phyloP scores from a whole-genome alignment of 2,888 invertebrate genomes.

The Herminia tarsipennalis region DNA sequence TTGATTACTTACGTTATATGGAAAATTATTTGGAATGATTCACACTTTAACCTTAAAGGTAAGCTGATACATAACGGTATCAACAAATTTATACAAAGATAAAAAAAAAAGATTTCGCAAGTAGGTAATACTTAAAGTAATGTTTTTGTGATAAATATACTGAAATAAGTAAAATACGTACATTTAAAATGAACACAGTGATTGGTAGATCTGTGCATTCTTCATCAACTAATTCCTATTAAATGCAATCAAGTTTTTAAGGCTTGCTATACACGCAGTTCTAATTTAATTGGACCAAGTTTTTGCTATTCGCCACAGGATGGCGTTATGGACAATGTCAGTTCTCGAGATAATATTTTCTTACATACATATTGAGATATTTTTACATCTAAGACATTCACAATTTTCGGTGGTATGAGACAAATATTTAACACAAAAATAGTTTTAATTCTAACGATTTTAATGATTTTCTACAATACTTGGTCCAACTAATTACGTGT shows the following conservation, averaged over 20 bases:
- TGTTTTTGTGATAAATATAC: slow-evolving; percentile 42
- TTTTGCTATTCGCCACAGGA: slow-evolving; percentile 7
- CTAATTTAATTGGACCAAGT: slow-evolving; percentile 12
- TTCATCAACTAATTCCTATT: slow-evolving; percentile 52
- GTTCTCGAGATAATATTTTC: too few relatives aligned
- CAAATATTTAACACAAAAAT: too few relatives aligned
- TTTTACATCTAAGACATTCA: slow-evolving; percentile 30
- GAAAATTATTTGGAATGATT: slow-evolving; percentile 3
- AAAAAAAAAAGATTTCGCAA: slow-evolving; percentile 24
- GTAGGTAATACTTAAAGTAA: slow-evolving; percentile 30
- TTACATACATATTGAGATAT: background rate
- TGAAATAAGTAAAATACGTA: slow-evolving; percentile 38
- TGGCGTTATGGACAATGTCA: slow-evolving; percentile 7
- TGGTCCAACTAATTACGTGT: slow-evolving; percentile 20
- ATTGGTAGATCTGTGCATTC: slow-evolving; percentile 68
- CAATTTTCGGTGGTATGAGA: slow-evolving; percentile 34
- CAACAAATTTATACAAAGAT: slow-evolving; percentile 30
- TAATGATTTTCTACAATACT: slow-evolving; percentile 8
- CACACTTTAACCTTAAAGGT: background rate
- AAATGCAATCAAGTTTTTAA: slow-evolving; percentile 62
- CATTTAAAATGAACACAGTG: slow-evolving; percentile 69
- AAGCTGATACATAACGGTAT: slow-evolving; percentile 7
- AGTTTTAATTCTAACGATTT: too few relatives aligned
- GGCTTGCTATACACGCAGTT: slow-evolving; percentile 34
- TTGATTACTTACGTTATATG: too few relatives aligned